A percentile compares a stretch with the other conserved stretches of the same genome.
Conservation (phyloP, 2,113 vertebrate genomes). For the Tricholaema leucomelas region DNA sequence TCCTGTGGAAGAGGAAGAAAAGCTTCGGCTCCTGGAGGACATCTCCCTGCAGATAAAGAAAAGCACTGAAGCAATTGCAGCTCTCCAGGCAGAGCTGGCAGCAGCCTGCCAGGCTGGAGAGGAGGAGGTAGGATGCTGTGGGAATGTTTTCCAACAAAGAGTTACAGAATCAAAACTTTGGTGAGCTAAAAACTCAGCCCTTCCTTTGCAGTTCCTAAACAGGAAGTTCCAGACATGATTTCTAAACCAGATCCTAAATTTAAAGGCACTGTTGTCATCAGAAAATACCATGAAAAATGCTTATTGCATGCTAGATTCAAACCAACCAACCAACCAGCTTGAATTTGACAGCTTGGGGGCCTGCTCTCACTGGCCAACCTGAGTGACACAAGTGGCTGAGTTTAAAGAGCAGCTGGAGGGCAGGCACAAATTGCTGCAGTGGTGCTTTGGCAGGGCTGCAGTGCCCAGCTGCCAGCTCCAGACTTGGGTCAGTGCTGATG, state of each 20-base stretch:
- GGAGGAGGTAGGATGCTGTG: slow-evolving; percentile 71
- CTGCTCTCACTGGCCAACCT: background rate
- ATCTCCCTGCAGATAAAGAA: slow-evolving; percentile 19
- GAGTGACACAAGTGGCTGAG: background rate
- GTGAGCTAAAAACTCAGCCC: rapidly evolving
- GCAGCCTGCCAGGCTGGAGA: slow-evolving; percentile 51
- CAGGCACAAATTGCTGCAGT: background rate
- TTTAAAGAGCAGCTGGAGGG: background rate
- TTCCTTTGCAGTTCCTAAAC: background rate
- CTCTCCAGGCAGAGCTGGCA: slow-evolving; percentile 64
- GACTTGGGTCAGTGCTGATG: background rate
- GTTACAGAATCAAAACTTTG: background rate
- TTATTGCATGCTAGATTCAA: background rate
- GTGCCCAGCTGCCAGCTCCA: background rate
- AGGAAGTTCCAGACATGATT: background rate
- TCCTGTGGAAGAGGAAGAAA: slow-evolving; percentile 71
- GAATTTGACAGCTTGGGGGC: background rate
- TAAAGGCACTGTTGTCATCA: background rate
- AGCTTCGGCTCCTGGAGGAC: slow-evolving; percentile 42
- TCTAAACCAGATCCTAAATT: background rate
- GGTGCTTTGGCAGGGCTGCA: background rate
- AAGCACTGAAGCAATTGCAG: slow-evolving; percentile 40
- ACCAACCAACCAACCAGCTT: background rate
- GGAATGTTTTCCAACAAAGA: background rate
- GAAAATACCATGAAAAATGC: background rate